Conservation (phyloP, 2,888 invertebrate species). For the Dioctria rufipes region DNA sequence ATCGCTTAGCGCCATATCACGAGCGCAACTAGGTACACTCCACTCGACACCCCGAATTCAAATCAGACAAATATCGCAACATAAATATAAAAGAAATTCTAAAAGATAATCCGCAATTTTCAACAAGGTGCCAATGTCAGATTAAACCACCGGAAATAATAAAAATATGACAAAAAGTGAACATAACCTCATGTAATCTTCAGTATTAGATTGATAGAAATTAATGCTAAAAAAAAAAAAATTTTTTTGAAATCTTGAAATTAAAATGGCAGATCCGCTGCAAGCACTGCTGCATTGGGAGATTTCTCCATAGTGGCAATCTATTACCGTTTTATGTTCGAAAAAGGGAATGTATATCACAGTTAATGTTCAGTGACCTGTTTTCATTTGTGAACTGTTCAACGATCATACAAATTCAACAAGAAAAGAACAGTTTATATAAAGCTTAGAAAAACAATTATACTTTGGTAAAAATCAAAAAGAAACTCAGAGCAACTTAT, state of each 20-base stretch:
- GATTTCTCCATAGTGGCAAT: conserved; percentile 34
- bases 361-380: conserved; percentile 59
- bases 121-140: no score
- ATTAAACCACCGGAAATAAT: no score
- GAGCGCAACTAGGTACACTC: no score
- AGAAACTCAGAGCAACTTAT: conserved; percentile 61
- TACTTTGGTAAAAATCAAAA: conserved; percentile 65
- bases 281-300: neutral
- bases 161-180: neutral
- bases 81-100: no score
- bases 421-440: conserved; percentile 62
- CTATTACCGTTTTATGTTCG: neutral
- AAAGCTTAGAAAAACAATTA: conserved; percentile 67
- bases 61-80: no score
- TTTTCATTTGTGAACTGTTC: conserved; percentile 66
- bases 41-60: no score
- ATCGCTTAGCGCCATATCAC: no score
- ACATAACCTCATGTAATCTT: neutral
- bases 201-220: no score
- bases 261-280: conserved; percentile 14
- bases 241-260: neutral
- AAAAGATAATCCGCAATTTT: no score
- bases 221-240: neutral
- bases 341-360: neutral
- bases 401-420: conserved; percentile 61